Base-by-base conservation (phyloP, 2,888 invertebrate species). In the Teleiodes luculella region DNA sequence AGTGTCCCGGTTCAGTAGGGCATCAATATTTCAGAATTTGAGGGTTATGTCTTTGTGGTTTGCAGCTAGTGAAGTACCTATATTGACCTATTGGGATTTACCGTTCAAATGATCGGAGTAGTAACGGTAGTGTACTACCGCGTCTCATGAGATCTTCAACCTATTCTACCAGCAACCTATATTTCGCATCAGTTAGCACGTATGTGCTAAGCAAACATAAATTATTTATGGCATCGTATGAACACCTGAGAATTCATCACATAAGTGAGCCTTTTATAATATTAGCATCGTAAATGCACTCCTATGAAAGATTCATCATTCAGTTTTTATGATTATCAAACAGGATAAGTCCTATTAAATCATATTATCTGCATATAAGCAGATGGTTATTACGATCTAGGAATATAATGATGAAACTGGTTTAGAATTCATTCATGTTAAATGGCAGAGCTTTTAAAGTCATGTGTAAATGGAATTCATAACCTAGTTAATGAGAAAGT, bases 91-190 rank as follows among this genome's bases (percentile, higher is more conserved):
- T 54, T 62, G 60, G 57, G 57, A 59, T 72, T 68, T 80, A 83
- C 81, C 76, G 79, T 79, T 83, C 55, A 72, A 70, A 71, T 65
- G 57, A 69, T 59, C 60, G 67, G 67, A 55, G 67, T 56, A 35
- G 54, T 78, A 78, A 78, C 80, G 78, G 80, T 75, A 67, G 53
- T 43, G 28, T 20, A 24, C 28, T 20, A 24, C 28, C 24, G 13
- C 24, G 24, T 24, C 24, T 43, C 43, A 14, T 20, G 13, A 43
- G 43, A 43, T 43, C 43, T 24, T 28, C 28, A 0, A 28, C 7
- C n/a, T 24, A 43, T 28, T 43, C 14, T 24, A 28, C 3, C n/a
- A 7, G n/a, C 28, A 28, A 24, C 11, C n/a, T 13, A 28, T 43
- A 54, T 59, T 56, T 52, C 55, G 57, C 54, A 63, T 59, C 55